Conservation (phyloP, 1,140 invertebrate genomes). For the Zelostemma sp. region DNA sequence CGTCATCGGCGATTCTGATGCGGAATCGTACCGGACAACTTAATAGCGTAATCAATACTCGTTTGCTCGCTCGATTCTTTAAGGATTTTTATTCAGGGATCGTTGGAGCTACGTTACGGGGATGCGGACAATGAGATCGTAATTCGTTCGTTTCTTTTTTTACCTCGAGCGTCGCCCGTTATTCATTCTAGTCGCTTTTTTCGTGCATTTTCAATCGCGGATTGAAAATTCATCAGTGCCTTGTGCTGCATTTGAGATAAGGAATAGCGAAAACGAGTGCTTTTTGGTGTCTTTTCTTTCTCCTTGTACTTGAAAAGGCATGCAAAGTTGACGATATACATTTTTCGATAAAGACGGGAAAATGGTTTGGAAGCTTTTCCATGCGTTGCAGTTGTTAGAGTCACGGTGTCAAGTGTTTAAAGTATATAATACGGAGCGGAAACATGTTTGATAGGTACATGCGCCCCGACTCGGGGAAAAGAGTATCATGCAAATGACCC, state of each 20-base stretch:
- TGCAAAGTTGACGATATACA: slow-evolving; percentile 27
- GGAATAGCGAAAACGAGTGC: slow-evolving; percentile 30
- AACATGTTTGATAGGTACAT: slow-evolving; percentile 1
- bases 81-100: not conserved
- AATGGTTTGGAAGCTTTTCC: not conserved
- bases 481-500: slow-evolving; percentile 22
- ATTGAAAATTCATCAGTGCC: slow-evolving; percentile 20
- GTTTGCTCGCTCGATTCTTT: not conserved
- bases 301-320: too few relatives aligned
- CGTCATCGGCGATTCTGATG: slow-evolving; percentile 12
- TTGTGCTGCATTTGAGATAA: slow-evolving; percentile 23
- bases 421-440: slow-evolving; percentile 8
- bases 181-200: too few relatives aligned
- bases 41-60: not conserved
- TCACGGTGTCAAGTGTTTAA: slow-evolving; percentile 20
- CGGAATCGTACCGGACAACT: slow-evolving; percentile 5
- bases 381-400: not conserved
- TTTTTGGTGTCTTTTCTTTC: slow-evolving; percentile 29
- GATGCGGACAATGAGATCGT: too few relatives aligned
- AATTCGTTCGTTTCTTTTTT: not conserved
- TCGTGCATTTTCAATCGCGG: too few relatives aligned
- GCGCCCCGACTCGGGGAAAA: slow-evolving; percentile 5
- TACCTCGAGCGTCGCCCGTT: too few relatives aligned
- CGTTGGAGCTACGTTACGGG: slow-evolving; percentile 13
- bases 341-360: not conserved